Evolutionary conservation across 2,888 invertebrate species (phyloP).

Genomic region (Cynaeus angustus): DNA sequence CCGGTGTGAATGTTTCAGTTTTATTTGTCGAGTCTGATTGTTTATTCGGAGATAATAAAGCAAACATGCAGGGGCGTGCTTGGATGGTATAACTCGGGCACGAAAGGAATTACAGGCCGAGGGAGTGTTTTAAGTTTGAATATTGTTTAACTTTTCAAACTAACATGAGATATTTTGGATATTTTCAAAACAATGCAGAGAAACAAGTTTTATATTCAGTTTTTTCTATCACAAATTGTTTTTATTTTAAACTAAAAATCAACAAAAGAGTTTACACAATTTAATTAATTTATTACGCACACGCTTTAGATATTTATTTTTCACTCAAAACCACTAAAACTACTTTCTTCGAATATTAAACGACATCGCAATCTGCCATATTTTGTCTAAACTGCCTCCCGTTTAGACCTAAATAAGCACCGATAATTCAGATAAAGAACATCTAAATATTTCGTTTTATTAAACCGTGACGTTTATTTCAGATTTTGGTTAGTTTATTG

Average conservation of each 20-base stretch:
- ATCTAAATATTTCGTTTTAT: neutral
- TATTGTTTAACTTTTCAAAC: neutral
- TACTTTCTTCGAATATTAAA: neutral
- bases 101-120: neutral
- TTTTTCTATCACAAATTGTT: too few relatives aligned
- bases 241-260: too few relatives aligned
- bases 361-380: neutral
- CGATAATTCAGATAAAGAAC: neutral
- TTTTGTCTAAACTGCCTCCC: neutral
- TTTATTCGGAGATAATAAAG: conserved; percentile 35
- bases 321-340: too few relatives aligned
- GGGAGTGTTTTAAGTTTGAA: neutral
- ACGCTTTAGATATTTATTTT: too few relatives aligned
- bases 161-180: neutral
- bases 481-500: neutral
- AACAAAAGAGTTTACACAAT: too few relatives aligned
- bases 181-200: neutral
- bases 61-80: conserved; percentile 18
- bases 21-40: conserved; percentile 31
- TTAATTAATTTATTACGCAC: too few relatives aligned
- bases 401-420: neutral
- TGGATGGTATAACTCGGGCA: neutral
- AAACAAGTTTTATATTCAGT: too few relatives aligned
- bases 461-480: neutral
- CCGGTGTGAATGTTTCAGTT: conserved; percentile 29